These are phyloP conservation scores for Morus bassanus DNA, from an alignment of 2,797 vertebrate genomes.

Conservation along the genomic window DNA sequence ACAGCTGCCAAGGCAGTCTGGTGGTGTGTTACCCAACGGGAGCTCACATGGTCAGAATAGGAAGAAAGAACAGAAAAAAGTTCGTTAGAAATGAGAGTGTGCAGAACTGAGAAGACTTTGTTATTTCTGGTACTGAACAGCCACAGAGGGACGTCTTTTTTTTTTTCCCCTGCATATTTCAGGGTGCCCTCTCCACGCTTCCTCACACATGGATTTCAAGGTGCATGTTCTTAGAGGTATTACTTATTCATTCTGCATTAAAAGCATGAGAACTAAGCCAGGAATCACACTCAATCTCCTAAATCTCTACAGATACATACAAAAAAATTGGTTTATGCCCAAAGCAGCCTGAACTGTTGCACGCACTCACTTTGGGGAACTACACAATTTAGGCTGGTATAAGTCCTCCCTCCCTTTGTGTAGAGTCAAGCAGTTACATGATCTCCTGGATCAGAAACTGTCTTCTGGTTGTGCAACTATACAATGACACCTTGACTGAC, in stretches of 20 bases:
- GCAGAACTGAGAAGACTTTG: background rate
- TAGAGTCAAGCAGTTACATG: background rate
- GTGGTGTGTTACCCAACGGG: background rate
- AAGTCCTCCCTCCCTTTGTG: background rate
- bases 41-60: background rate
- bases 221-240: background rate
- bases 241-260: background rate
- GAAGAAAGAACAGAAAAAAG: background rate
- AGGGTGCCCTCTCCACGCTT: background rate
- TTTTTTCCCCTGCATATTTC: background rate
- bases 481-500: background rate
- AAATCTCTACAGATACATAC: background rate
- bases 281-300: background rate
- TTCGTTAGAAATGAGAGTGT: background rate
- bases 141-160: background rate
- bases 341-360: background rate
- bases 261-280: background rate
- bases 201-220: background rate
- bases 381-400: background rate
- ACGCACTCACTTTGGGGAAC: background rate
- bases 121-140: background rate
- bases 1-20: background rate
- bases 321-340: background rate
- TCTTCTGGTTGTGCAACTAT: background rate
- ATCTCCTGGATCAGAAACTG: background rate